phyloP scores from a whole-genome alignment of 2,113 vertebrate genomes.

The Gymnorhina tibicen region DNA sequence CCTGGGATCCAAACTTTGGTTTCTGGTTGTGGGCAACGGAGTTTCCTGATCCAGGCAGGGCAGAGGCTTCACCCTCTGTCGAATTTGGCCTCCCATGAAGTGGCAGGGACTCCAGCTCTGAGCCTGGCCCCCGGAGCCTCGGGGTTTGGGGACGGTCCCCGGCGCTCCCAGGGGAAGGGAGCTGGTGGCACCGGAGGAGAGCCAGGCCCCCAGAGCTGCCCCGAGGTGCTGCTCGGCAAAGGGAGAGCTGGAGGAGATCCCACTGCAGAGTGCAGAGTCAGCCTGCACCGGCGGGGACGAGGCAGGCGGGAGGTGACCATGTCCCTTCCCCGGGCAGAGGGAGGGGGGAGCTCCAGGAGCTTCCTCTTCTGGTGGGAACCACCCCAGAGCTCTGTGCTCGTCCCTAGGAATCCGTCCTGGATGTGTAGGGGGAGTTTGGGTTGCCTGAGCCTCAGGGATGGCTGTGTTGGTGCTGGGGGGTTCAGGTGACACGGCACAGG shows the following conservation, averaged over 20 bases:
- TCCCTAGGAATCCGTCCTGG: neutral
- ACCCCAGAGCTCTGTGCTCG: fast-evolving
- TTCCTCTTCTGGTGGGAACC: neutral
- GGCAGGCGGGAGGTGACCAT: neutral
- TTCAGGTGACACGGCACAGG: neutral
- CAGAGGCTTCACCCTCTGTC: neutral
- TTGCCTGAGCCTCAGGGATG: neutral
- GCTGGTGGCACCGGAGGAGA: neutral
- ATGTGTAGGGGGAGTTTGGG: neutral
- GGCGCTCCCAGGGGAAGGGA: neutral
- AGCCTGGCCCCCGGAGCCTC: neutral
- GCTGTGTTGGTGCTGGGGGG: neutral
- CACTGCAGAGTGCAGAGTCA: neutral
- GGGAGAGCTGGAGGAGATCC: neutral
- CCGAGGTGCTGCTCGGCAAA: neutral
- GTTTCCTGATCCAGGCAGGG: neutral
- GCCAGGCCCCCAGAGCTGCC: neutral
- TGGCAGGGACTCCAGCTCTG: neutral
- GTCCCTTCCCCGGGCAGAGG: too few relatives aligned
- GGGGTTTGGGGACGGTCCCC: neutral
- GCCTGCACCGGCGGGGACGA: neutral
- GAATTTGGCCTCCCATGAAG: neutral
- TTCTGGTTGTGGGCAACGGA: neutral
- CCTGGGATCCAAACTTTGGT: neutral
- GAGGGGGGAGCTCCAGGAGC: neutral